Evolutionary conservation across 2,888 invertebrate genomes (phyloP).

Genomic region (Eupithecia exiguata): DNA sequence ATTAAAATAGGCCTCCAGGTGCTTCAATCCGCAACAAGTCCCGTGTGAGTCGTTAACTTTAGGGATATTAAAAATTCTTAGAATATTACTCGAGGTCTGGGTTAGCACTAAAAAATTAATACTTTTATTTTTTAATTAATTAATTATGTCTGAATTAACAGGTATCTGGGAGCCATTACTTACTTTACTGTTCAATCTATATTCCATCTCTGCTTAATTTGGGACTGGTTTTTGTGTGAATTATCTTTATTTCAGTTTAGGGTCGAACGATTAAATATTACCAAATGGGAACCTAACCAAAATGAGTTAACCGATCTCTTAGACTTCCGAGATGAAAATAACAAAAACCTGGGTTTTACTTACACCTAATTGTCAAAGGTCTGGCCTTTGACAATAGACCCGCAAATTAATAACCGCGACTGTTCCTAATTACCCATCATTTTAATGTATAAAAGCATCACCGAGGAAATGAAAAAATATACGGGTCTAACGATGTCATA

Average conservation of each 20-base stretch:
- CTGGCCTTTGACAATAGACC: too few species aligned
- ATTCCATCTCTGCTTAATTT: too few species aligned
- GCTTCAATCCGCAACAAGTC: neutral
- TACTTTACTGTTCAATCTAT: neutral
- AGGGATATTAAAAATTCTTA: neutral
- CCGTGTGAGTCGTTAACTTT: neutral
- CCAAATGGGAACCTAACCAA: neutral
- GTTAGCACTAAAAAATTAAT: neutral
- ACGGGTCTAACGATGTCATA: conserved; percentile 37
- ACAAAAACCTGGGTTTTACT: conserved; percentile 4
- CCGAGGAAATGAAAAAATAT: conserved; percentile 15
- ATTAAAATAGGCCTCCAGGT: neutral
- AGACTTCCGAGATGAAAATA: neutral
- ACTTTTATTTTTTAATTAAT: neutral
- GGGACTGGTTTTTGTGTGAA: neutral
- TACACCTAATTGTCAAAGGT: neutral
- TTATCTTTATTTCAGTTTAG: neutral
- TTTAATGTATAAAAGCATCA: conserved; percentile 11
- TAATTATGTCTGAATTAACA: neutral
- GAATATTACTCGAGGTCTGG: neutral
- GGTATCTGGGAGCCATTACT: neutral
- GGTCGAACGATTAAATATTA: neutral
- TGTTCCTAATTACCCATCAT: conserved; percentile 11
- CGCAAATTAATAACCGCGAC: conserved; percentile 11
- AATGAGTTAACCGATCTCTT: neutral